A percentile compares a stretch with the other conserved stretches of the same genome.
Evolutionary conservation across 2,888 invertebrate species (phyloP).

Genomic region (Thyatira batis): DNA sequence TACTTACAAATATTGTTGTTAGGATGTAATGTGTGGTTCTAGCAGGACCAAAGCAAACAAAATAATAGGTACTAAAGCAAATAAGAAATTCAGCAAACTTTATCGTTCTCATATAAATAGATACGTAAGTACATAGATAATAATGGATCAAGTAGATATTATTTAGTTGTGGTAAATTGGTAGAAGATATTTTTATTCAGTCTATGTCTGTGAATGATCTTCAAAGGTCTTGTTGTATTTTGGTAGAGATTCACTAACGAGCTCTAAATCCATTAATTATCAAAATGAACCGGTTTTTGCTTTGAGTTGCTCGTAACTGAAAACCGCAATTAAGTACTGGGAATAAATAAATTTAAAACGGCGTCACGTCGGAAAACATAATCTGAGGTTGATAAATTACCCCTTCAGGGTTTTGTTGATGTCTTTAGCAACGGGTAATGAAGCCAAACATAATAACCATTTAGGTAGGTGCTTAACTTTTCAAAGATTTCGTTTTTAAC

Average conservation of each 20-base stretch:
- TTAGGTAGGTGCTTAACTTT: too few relatives aligned
- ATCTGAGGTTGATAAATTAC: conserved; percentile 54
- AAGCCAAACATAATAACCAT: conserved; percentile 3
- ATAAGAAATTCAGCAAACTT: too few relatives aligned
- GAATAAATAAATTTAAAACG: conserved; percentile 50
- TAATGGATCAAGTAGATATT: background rate
- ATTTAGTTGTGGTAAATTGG: background rate
- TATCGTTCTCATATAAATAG: too few relatives aligned
- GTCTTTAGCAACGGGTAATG: conserved; percentile 27
- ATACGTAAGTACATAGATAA: too few relatives aligned
- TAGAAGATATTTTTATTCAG: background rate
- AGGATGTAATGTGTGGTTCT: too few relatives aligned
- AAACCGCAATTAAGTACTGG: conserved; percentile 49
- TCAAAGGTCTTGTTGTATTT: background rate
- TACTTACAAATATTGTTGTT: too few relatives aligned
- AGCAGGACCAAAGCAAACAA: too few relatives aligned
- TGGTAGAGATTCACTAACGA: conserved; percentile 27
- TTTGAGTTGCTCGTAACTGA: conserved; percentile 37
- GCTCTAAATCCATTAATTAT: conserved; percentile 44
- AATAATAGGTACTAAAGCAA: too few relatives aligned
- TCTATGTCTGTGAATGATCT: background rate
- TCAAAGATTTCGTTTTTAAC: background rate
- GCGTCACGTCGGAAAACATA: conserved; percentile 46
- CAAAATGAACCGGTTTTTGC: conserved; percentile 41
- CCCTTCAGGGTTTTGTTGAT: conserved; percentile 19